phyloP scores from a whole-genome alignment of 2,888 invertebrate species.

The Mamestra brassicae region DNA sequence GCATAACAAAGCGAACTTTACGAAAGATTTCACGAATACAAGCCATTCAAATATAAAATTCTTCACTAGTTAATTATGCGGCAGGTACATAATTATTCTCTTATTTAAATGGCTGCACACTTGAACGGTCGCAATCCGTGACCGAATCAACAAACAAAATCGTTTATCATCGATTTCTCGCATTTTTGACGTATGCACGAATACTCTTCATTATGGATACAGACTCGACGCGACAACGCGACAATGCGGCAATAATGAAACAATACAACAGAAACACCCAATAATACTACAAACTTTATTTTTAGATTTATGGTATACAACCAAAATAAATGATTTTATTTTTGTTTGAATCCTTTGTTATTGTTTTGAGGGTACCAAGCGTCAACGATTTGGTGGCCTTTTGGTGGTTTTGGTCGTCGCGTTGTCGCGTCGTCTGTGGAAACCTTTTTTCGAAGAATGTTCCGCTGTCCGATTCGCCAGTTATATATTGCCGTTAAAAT shows the following conservation, averaged over 20 bases:
- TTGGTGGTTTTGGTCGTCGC: no score
- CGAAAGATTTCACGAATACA: neutral
- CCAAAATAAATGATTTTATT: no score
- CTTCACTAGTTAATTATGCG: neutral
- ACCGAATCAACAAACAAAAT: constrained; percentile 10
- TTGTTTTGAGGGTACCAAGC: no score
- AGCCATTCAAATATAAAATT: neutral
- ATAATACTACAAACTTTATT: no score
- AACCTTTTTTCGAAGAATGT: constrained; percentile 25
- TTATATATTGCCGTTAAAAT: constrained; percentile 11
- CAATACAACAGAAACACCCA: no score
- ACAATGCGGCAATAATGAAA: neutral
- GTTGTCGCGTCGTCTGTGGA: neutral
- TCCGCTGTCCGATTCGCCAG: neutral
- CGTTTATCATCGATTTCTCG: constrained; percentile 24
- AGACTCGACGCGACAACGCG: neutral
- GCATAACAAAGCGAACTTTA: neutral
- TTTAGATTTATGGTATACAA: no score
- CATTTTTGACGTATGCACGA: constrained; percentile 15
- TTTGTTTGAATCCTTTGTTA: no score
- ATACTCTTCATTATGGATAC: neutral
- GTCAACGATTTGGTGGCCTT: no score
- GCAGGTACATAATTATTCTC: neutral
- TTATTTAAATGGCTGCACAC: constrained; percentile 17
- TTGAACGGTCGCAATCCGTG: constrained; percentile 21